Percentiles rank a stretch among this genome's conserved stretches.
These are phyloP conservation scores for Chaetodon trifasciatus DNA, from an alignment of 2,797 vertebrate species.

Conservation along the genomic window DNA sequence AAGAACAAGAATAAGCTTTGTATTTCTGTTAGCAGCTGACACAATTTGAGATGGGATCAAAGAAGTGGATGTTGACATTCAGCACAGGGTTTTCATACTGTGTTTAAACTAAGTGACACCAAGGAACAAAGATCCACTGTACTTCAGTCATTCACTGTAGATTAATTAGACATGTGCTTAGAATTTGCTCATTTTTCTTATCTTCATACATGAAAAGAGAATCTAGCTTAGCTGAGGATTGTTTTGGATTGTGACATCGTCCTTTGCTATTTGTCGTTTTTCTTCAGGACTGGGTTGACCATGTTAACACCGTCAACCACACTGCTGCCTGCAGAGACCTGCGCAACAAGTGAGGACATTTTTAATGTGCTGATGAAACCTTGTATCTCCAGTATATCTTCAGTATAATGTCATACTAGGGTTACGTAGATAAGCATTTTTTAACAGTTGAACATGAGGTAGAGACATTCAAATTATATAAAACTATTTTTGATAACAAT, in stretches of 20 bases:
- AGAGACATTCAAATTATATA: too few relatives aligned
- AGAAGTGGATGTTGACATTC: not conserved
- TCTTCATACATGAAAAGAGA: not conserved
- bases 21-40: not conserved
- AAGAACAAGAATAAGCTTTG: not conserved
- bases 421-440: too few relatives aligned
- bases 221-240: not conserved
- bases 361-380: not conserved
- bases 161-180: not conserved
- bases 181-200: not conserved
- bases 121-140: not conserved
- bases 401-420: not conserved
- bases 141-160: not conserved
- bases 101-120: not conserved
- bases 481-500: too few relatives aligned
- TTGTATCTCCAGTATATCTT: not conserved
- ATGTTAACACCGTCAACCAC: conserved; percentile 91
- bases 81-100: not conserved
- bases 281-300: conserved; percentile 91
- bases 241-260: conserved; percentile 4
- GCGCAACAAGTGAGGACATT: conserved; percentile 90
- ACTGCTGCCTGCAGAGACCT: conserved; percentile 92
- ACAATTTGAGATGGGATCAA: not conserved
- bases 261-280: conserved; percentile 45
- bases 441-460: too few relatives aligned